Evolutionary conservation across 1,140 invertebrate species (phyloP).

Genomic region (Polyergus mexicanus): DNA sequence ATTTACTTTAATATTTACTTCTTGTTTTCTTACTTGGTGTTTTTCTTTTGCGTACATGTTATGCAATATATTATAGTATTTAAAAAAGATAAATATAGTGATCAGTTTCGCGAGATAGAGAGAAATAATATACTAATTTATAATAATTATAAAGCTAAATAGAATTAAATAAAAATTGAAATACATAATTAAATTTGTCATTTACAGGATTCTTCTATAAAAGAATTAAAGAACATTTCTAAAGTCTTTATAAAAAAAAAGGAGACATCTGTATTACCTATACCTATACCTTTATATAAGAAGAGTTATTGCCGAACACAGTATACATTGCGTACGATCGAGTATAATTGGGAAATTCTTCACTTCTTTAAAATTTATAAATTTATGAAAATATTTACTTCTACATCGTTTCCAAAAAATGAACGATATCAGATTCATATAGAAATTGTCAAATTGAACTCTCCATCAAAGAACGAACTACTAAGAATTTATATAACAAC

Average conservation of each 20-base stretch:
- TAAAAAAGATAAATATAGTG: no score
- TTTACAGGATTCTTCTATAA: background rate
- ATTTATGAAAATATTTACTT: accelerated
- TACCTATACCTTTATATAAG: background rate
- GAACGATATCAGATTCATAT: background rate
- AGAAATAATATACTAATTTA: no score
- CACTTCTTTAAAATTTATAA: background rate
- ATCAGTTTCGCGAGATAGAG: no score
- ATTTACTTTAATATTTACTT: no score
- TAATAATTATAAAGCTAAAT: no score
- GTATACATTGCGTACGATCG: background rate
- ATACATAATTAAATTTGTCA: background rate
- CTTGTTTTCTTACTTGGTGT: no score
- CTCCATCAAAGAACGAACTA: no score
- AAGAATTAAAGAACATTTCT: no score
- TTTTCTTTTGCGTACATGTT: no score
- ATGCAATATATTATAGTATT: no score
- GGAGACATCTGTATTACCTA: background rate
- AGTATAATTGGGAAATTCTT: background rate
- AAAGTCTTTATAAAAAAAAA: background rate
- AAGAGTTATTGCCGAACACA: background rate
- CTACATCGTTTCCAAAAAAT: background rate
- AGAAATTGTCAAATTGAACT: background rate
- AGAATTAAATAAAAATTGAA: no score
- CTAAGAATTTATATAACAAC: background rate